Conservation (phyloP, 1,140 invertebrate genomes). For the Trichonephila clavata region DNA sequence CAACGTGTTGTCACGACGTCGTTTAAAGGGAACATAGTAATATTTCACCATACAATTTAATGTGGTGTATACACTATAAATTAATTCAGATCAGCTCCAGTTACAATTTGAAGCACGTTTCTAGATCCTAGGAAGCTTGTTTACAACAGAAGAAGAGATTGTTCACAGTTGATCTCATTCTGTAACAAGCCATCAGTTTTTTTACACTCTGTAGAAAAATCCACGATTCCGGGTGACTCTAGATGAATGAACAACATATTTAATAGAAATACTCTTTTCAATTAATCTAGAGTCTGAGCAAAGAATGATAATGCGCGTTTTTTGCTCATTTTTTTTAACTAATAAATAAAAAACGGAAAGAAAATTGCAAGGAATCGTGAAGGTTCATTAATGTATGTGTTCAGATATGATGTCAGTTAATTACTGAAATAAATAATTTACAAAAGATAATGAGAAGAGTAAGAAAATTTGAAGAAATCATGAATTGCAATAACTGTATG, state of each 20-base stretch:
- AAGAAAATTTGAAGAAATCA: too few relatives aligned
- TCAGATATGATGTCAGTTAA: slow-evolving; percentile 1
- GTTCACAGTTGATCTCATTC: background rate
- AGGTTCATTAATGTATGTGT: background rate
- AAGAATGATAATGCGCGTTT: background rate
- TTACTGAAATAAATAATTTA: background rate
- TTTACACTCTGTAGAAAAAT: slow-evolving; percentile 16
- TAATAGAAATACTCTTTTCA: background rate
- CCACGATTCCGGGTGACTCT: background rate
- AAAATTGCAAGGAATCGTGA: background rate
- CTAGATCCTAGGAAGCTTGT: background rate
- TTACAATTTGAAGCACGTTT: slow-evolving; percentile 21
- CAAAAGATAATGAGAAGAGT: background rate
- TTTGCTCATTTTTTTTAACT: background rate
- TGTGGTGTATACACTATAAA: slow-evolving; percentile 1
- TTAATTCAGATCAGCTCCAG: slow-evolving; percentile 6
- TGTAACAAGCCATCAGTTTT: background rate
- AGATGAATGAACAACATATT: background rate
- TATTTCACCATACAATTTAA: slow-evolving; percentile 35
- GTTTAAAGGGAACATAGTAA: background rate
- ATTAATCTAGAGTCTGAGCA: background rate
- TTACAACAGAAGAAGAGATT: background rate
- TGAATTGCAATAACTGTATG: too few relatives aligned
- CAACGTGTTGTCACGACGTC: slow-evolving; percentile 26
- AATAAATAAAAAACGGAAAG: background rate